Base-by-base conservation (phyloP, 2,797 vertebrate genomes). In the Rhynchonycteris naso region DNA sequence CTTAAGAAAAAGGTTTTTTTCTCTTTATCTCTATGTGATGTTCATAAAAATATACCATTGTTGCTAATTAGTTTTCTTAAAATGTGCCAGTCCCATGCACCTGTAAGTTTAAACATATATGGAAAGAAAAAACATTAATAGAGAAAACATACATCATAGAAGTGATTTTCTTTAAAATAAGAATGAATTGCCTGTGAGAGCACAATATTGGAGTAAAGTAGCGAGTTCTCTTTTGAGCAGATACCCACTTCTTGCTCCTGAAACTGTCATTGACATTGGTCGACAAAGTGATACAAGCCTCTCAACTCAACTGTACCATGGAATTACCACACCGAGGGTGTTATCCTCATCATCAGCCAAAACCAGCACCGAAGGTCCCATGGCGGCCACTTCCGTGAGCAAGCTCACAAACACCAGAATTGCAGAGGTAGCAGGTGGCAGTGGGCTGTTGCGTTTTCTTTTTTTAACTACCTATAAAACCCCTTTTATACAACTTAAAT, bases 241-340 rank as follows among this genome's bases (percentile, higher is more conserved):
- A 98, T 96, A 97, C 99, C 99, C 97, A 99, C 98, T 90, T 99
- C 99, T 98, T 99, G 99, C 98, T 99, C 99, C 98, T 99, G 99
- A 98, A 99, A 99, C 98, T 99, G 97, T 98, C 99, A 98, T 97
- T 99, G 99, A 88, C 99, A 99, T 99, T 96, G 99, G 99, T 98
- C 99, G 99, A 97, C 98, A 99, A 98, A 99, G 99, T 93, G 98
- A 98, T 63, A 98, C 99, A 97, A 99, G 99, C 97, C 99, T 99
- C 98, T 99, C 99, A 97, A 98, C 99, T 99, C 98, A 99, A 99
- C 97, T 99, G 99, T 96, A 99, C 99, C 93, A 99, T 66, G 99
- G 99, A 96, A 99, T 99, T 16, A 99, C 99, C 96, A 99, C 99
- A 98, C 99, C 99, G 97, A 99, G 99, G 98, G 99, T 99, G 66